These are phyloP conservation scores for Drosophila pruinosa DNA, from an alignment of 1,140 invertebrate species.

Conservation along the genomic window DNA sequence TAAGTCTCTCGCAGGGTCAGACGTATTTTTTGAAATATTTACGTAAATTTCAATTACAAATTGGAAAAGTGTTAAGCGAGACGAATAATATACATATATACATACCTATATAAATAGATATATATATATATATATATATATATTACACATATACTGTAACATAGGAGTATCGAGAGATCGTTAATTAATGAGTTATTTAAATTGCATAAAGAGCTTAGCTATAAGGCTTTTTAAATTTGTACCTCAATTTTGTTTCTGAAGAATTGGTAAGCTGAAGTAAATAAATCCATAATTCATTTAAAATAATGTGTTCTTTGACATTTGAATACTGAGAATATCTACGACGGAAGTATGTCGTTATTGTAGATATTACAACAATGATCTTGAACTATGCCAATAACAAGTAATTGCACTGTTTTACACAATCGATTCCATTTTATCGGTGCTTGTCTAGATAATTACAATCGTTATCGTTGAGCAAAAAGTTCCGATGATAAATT, in stretches of 20 bases:
- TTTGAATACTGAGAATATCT: not conserved
- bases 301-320: not conserved
- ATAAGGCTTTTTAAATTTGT: slow-evolving; percentile 76
- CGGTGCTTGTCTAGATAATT: not conserved
- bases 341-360: not conserved
- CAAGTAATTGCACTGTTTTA: not conserved
- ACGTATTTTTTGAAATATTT: slow-evolving; percentile 49
- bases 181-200: slow-evolving; percentile 72
- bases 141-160: slow-evolving; percentile 39
- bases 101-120: slow-evolving; percentile 16
- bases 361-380: not conserved
- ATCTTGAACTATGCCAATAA: not conserved
- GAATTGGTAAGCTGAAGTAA: slow-evolving; percentile 76
- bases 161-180: slow-evolving; percentile 55
- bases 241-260: slow-evolving; percentile 70
- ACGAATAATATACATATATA: slow-evolving; percentile 19
- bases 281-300: slow-evolving; percentile 64
- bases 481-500: slow-evolving; percentile 1
- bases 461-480: not conserved
- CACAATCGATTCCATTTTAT: not conserved
- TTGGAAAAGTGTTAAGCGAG: slow-evolving; percentile 26
- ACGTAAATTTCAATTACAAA: slow-evolving; percentile 40
- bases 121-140: slow-evolving; percentile 12
- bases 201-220: slow-evolving; percentile 59
- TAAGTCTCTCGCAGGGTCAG: slow-evolving; percentile 26